phyloP scores from a whole-genome alignment of 2,888 invertebrate species.

The Oscheius sp. region DNA sequence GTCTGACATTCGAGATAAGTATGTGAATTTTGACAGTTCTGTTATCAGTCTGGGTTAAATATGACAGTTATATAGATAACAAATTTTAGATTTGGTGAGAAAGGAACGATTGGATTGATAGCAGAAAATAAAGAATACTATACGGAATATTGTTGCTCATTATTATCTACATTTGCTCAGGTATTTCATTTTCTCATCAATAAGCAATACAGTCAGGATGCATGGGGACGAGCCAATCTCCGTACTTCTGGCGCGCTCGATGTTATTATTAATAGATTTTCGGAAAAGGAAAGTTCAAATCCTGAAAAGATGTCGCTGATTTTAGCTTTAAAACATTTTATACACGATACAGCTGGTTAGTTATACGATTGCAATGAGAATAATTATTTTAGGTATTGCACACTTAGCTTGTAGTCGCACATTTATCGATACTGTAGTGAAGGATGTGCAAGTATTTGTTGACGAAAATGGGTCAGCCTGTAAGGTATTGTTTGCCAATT shows the following conservation, averaged over 20 bases:
- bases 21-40: background rate
- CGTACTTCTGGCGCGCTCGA: constrained; percentile 57
- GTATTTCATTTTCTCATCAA: background rate
- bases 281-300: constrained; percentile 18
- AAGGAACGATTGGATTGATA: constrained; percentile 1
- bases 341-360: constrained; percentile 55
- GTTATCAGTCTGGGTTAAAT: background rate
- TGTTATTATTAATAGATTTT: constrained; percentile 49
- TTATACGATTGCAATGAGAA: no score
- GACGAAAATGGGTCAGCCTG: constrained; percentile 28
- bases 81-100: constrained; percentile 26
- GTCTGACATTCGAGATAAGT: constrained; percentile 21
- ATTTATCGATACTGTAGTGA: constrained; percentile 51
- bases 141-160: background rate
- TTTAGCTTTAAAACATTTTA: constrained; percentile 46
- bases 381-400: no score
- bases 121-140: constrained; percentile 3
- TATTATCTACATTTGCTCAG: constrained; percentile 26
- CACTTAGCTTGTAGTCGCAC: constrained; percentile 36
- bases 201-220: constrained; percentile 43
- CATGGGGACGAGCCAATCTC: constrained; percentile 61
- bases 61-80: background rate
- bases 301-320: constrained; percentile 39
- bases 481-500: background rate
- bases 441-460: constrained; percentile 45